A percentile compares a stretch with the other conserved stretches of the same genome.
phyloP scores from a whole-genome alignment of 2,797 vertebrate species.

The Furcifer pardalis region DNA sequence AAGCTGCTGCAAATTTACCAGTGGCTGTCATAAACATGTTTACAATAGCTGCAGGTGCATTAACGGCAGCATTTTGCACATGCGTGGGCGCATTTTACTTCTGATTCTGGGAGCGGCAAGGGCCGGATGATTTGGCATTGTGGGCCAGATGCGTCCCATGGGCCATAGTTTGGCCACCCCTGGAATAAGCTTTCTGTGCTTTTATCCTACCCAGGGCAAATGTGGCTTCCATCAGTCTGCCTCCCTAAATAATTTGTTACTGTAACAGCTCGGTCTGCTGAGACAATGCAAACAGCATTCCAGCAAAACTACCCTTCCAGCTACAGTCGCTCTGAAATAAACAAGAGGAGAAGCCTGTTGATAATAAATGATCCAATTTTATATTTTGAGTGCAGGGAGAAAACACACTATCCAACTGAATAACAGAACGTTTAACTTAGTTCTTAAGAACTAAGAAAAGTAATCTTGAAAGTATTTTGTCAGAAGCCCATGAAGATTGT shows the following conservation, averaged over 20 bases:
- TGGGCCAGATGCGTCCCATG: too few species aligned
- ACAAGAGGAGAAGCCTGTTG: constrained; percentile 38
- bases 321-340: constrained; percentile 47
- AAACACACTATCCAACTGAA: constrained; percentile 4
- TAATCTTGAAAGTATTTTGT: background rate
- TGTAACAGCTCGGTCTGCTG: constrained; percentile 1
- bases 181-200: too few species aligned
- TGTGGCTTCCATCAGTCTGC: background rate
- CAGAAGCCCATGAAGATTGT: background rate
- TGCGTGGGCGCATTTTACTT: too few species aligned
- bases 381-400: constrained; percentile 6
- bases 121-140: too few species aligned
- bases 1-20: too few species aligned
- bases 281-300: constrained; percentile 28
- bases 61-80: too few species aligned
- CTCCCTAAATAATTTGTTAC: constrained; percentile 11
- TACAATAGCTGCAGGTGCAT: too few species aligned
- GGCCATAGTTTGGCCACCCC: too few species aligned
- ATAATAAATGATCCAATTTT: constrained; percentile 32
- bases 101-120: too few species aligned
- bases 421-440: background rate
- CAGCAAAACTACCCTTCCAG: constrained; percentile 35
- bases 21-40: too few species aligned
- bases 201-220: background rate
- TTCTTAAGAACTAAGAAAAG: constrained; percentile 16